These are phyloP conservation scores for Urocitellus parryii DNA, from an alignment of 2,113 vertebrate species.

Conservation along the genomic window DNA sequence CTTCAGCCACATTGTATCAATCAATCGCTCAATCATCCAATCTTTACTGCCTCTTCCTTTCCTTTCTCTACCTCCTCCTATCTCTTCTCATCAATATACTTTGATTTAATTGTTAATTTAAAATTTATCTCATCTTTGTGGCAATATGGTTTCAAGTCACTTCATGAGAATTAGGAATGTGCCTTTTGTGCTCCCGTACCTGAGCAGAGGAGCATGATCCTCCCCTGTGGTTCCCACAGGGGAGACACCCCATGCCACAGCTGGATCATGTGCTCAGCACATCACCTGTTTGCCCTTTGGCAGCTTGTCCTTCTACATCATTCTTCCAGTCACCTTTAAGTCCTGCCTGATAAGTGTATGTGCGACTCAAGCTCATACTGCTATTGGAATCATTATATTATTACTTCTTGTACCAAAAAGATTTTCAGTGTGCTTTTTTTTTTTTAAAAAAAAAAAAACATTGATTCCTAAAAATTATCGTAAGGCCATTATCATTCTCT, in stretches of 20 bases:
- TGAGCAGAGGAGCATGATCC: not conserved
- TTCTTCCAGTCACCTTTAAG: conserved; percentile 27
- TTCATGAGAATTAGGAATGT: conserved; percentile 23
- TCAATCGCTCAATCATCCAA: not conserved
- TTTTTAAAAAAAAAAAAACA: not conserved
- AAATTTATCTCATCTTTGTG: conserved; percentile 47
- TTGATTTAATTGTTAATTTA: conserved; percentile 49
- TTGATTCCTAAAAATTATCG: conserved; percentile 29
- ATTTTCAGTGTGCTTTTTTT: not conserved
- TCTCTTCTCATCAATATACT: not conserved
- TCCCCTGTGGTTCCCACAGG: not conserved
- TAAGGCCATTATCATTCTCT: not conserved
- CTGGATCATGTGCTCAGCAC: not conserved
- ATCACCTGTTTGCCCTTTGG: conserved; percentile 22
- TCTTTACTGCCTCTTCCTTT: not conserved
- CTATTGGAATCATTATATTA: not conserved
- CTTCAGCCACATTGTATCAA: not conserved
- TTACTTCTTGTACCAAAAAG: not conserved
- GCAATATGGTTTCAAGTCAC: conserved; percentile 45
- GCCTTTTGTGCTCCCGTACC: not conserved
- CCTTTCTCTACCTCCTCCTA: not conserved
- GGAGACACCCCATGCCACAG: not conserved
- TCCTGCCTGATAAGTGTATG: not conserved
- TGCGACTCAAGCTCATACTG: not conserved
- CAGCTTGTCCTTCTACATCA: not conserved